Base-by-base conservation (phyloP, 2,888 invertebrate species). In the Agapostemon virescens region DNA sequence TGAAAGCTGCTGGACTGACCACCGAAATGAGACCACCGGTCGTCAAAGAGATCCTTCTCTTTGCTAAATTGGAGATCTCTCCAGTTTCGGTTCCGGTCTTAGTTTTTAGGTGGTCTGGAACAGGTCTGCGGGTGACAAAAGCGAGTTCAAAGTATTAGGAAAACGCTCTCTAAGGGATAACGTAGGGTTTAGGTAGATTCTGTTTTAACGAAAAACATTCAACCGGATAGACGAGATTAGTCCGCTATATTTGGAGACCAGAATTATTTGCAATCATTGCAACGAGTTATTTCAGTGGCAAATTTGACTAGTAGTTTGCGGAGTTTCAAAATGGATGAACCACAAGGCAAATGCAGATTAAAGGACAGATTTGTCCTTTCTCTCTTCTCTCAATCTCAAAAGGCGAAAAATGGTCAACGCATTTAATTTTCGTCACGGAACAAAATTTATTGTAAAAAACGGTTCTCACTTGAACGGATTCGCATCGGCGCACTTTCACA, bases 301-400 rank as follows among this genome's bases (percentile, higher is more conserved):
- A 77, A 73, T 72, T 77, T 33, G 9, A 23, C 20, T 61, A 67
- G 63, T 63, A 36, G 49, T 77, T 77, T 36, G 61, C 67, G 33
- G 38, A 63, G 40, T 64, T 36, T 67, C 45, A 63, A 69, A 63
- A 73, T 73, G 68, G 33, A 64, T 61, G 77, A 63, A 45, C 23
- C 69, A 69, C n/a, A 13, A 30, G 68, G 63, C 52, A 36, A 68
- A 68, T 68, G 68, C 52, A 68, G 77, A 77, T 77, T 77, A 77
- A 63, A 49, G 40, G 77, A 64, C 77, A 36, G 61, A 63, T 69
- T 73, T 69, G 73, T 77, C 61, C 68, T 77, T 73, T 63, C 68
- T 69, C 67, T 6, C 72, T 15, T n/a, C n/a, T n/a, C n/a, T n/a
- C n/a, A n/a, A n/a, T n/a, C n/a, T n/a, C n/a, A n/a, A n/a, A n/a